Percentiles rank a stretch among this genome's conserved stretches.
These are phyloP conservation scores for Liodrosophila aerea DNA, from an alignment of 2,888 invertebrate genomes.

Conservation along the genomic window DNA sequence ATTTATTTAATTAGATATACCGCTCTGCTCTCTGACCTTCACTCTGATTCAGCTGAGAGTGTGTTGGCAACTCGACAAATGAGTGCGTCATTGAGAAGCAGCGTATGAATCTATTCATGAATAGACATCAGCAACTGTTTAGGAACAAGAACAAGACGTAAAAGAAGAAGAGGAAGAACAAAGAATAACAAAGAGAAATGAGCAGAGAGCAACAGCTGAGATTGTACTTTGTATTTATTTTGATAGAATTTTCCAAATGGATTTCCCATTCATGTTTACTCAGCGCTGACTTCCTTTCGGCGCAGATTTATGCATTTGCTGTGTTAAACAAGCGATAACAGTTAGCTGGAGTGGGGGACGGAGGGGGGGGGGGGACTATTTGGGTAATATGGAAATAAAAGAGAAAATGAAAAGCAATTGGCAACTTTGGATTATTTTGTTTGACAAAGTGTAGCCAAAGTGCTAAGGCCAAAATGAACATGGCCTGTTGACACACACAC, in stretches of 20 bases:
- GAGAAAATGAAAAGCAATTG: conserved; percentile 25
- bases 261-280: no score
- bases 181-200: conserved; percentile 8
- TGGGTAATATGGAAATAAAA: no score
- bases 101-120: conserved; percentile 41
- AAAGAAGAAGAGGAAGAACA: conserved; percentile 3
- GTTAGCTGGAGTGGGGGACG: no score
- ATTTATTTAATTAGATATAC: neutral
- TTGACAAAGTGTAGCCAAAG: conserved; percentile 37
- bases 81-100: conserved; percentile 40
- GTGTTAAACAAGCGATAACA: no score
- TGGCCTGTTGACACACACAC: conserved; percentile 49
- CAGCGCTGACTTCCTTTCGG: no score
- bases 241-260: no score
- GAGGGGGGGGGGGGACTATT: no score
- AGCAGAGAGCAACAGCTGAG: conserved; percentile 3
- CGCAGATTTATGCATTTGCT: no score
- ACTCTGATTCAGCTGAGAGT: no score
- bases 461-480: conserved; percentile 49
- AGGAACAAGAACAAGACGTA: conserved; percentile 20
- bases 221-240: no score
- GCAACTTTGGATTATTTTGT: conserved; percentile 26
- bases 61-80: conserved; percentile 51
- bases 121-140: conserved; percentile 29
- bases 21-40: neutral